Base-by-base conservation (phyloP, 2,797 vertebrate genomes). In the Onychomys torridus region DNA sequence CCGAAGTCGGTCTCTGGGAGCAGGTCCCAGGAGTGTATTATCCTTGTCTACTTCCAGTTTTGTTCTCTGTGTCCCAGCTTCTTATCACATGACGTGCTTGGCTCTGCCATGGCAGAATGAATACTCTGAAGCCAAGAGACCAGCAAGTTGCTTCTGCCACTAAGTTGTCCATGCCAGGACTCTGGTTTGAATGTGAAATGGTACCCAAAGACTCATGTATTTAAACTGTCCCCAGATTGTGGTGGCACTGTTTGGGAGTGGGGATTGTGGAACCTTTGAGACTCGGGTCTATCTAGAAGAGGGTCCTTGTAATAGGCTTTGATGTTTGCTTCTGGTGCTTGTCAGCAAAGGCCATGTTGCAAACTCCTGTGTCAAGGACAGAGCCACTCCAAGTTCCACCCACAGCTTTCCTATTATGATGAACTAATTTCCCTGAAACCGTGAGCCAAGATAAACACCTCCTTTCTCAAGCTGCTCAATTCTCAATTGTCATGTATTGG, bases 71-170 rank as follows among this genome's bases (percentile, higher is more conserved):
- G 61, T 43, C 13, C 73, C 27, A 34, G 32, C 16, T 25, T 40
- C 1, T 23, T 16, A 27, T 89, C 0, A 10, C 7, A 6, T 0
- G 2, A 16, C 10, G 7, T 4, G 1, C 21, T 49, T 17, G 57
- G 21, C 37, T 77, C 2, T 11, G 4, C 32, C 37, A 43, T 12
- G 75, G 43, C 43, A 34, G 40, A 1, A 77, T 6, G 8, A 49
- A 40, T 12, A 37, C 69, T 43, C 25, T 89, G 19, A 63, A 89
- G 73, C 23, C 13, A 16, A 27, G 32, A 63, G 73, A 76, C 32
- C 32, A 34, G 49, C 46, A 27, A 52, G 63, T 52, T 59, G 16
- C 69, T 43, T 88, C 32, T 6, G 2, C 73, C 21, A 5, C 32
- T 25, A 77, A 63, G 57, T 27, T 49, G 29, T 19, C 29, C 2